A percentile compares a stretch with the other conserved stretches of the same genome.
These are phyloP conservation scores for Yasuhikotakia modesta DNA, from an alignment of 2,797 vertebrate species.

Conservation along the genomic window DNA sequence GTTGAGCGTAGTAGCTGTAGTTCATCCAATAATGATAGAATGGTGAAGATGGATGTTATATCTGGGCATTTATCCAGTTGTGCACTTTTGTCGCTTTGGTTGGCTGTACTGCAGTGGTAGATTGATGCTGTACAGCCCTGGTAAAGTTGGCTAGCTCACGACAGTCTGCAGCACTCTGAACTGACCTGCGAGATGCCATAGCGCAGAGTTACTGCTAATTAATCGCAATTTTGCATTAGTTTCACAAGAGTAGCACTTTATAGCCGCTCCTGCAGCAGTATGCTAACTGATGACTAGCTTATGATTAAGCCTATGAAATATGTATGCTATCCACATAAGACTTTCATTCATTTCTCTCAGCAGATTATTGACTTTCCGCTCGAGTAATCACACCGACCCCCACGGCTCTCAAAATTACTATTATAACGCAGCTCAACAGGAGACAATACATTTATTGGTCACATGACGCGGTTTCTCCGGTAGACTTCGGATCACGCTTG, in stretches of 20 bases:
- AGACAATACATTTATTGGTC: constrained; percentile 30
- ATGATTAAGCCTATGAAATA: constrained; percentile 69
- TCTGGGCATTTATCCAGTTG: neutral
- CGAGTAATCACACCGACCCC: constrained; percentile 35
- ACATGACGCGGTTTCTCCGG: constrained; percentile 36
- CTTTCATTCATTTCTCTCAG: constrained; percentile 48
- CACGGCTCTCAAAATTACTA: constrained; percentile 51
- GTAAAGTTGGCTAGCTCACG: neutral
- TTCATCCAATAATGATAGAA: neutral
- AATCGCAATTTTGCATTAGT: constrained; percentile 50
- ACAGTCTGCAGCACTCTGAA: neutral
- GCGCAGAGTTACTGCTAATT: constrained; percentile 53
- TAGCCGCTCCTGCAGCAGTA: constrained; percentile 33
- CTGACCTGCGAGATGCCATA: neutral
- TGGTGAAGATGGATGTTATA: neutral
- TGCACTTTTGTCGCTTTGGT: neutral
- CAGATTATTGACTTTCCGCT: constrained; percentile 63
- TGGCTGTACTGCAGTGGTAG: neutral
- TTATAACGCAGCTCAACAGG: constrained; percentile 38
- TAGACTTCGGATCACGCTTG: constrained; percentile 16
- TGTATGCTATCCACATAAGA: constrained; percentile 66
- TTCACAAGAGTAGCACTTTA: neutral
- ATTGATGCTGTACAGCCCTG: neutral
- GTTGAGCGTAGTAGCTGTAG: no score
- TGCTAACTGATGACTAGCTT: constrained; percentile 37